These are phyloP conservation scores for Epizoanthus scotinus DNA, from an alignment of 92 coral and sea anemone species.

Conservation along the genomic window DNA sequence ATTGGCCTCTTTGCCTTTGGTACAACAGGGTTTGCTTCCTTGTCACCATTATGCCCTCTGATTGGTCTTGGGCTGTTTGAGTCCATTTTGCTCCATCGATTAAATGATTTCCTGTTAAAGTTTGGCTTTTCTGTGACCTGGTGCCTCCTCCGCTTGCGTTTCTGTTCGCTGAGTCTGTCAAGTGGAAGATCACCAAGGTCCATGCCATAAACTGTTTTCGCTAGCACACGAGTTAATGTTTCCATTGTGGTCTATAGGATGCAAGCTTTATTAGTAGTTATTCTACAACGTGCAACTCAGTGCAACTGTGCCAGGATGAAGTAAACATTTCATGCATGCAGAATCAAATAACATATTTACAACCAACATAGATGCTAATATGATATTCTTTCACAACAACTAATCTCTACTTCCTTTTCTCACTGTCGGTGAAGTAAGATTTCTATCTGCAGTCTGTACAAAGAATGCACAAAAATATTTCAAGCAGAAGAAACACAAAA, in stretches of 20 bases:
- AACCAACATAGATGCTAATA: too few relatives aligned
- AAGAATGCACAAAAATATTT: too few relatives aligned
- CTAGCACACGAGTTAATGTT: conserved; percentile 89
- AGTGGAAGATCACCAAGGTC: conserved; percentile 92
- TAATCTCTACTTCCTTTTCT: too few relatives aligned
- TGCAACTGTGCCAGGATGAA: too few relatives aligned
- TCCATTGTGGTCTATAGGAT: conserved; percentile 79
- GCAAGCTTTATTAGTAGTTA: not conserved
- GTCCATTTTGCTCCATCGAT: conserved; percentile 75
- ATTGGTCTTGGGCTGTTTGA: conserved; percentile 62
- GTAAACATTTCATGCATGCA: too few relatives aligned
- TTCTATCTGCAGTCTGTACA: too few relatives aligned
- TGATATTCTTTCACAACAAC: too few relatives aligned
- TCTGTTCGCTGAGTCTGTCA: conserved; percentile 90
- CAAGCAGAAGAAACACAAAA: too few relatives aligned
- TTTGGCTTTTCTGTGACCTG: conserved; percentile 49
- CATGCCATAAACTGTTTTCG: conserved; percentile 81
- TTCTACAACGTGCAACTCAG: not conserved
- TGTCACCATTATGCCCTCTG: conserved; percentile 45
- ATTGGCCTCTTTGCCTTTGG: conserved; percentile 68
- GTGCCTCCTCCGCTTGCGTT: conserved; percentile 76
- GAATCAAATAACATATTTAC: too few relatives aligned
- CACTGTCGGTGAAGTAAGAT: too few relatives aligned
- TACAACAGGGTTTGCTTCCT: conserved; percentile 51
- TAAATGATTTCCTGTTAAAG: conserved; percentile 61